Evolutionary conservation across 35 echinoderm and acorn worm species (phyloP), one percentile per base, ranked within the genome.

Genomic region (Stichopus chloronotus): DNA sequence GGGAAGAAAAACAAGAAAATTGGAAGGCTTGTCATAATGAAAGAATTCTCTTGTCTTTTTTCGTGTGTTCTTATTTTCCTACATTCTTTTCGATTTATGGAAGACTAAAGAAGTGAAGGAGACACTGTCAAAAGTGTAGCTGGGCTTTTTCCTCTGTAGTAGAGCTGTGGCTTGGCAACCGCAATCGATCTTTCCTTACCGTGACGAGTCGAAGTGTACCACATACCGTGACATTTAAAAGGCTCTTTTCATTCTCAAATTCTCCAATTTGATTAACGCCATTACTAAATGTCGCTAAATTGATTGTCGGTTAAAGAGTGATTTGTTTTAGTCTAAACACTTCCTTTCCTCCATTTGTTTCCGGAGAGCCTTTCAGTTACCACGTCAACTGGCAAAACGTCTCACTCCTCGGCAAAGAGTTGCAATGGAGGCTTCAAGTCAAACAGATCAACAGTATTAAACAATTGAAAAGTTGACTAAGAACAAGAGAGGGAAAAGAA

Each of bases 311-410:
- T 21, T 74, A 74, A 74, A 74, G 69, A 74, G 69, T 74, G 69
- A 74, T 74, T 74, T 74, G 69, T 74, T 74, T 74, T 74, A 74
- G 22, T 74, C 69, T 16, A 74, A 74, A 74, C 69, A 74, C 69
- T 43, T 43, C 30, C 69, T 14, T 74, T 21, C 69, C 69, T 65
- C 69, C 17, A 20, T 16, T 74, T 14, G 69, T 74, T 74, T 74
- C 69, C 69, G 69, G 69, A 74, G 69, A 16, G 69, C 69, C 30
- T 43, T 43, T 74, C 17, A 74, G 19, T 74, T 74, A 7, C 13
- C 69, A 43, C 22, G 69, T 74, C 69, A 74, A 14, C 69, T 74
- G 19, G 19, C 22, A 43, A 74, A 16, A 8, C 69, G 69, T 74
- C 17, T 74, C 17, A 74, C 19, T 74, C 69, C 69, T 43, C 3